A percentile compares a stretch with the other conserved stretches of the same genome.
Evolutionary conservation across 2,888 invertebrate genomes (phyloP).

Genomic region (Parthenolecanium corni): DNA sequence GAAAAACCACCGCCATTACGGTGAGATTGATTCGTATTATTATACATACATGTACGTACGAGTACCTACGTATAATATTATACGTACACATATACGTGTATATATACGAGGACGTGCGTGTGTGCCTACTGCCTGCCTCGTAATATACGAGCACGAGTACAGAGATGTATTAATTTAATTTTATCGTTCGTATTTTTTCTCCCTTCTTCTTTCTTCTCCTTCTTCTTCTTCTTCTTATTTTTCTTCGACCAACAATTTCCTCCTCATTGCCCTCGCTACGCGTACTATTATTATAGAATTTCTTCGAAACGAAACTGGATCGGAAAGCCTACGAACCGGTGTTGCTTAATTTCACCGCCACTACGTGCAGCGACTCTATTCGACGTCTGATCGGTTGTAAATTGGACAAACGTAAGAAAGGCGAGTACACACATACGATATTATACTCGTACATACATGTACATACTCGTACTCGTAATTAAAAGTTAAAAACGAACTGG

Average conservation of each 20-base stretch:
- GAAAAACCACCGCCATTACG: slow-evolving; percentile 81
- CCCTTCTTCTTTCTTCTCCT: neutral
- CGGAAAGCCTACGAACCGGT: slow-evolving; percentile 67
- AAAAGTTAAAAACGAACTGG: too few species aligned
- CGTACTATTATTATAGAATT: slow-evolving; percentile 46
- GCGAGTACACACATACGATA: too few species aligned
- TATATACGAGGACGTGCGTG: too few species aligned
- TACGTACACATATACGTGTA: too few species aligned
- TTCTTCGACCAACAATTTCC: neutral
- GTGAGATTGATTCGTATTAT: slow-evolving; percentile 40
- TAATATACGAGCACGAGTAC: too few species aligned
- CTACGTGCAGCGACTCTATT: slow-evolving; percentile 84
- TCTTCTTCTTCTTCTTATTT: neutral
- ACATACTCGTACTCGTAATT: too few species aligned
- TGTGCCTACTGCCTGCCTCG: too few species aligned
- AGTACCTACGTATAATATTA: too few species aligned
- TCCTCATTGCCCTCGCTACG: too few species aligned
- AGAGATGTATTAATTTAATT: neutral
- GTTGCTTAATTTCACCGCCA: slow-evolving; percentile 84
- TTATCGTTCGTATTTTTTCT: neutral
- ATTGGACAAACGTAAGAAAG: slow-evolving; percentile 81
- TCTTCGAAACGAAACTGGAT: slow-evolving; percentile 67
- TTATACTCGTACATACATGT: too few species aligned
- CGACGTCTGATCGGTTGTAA: slow-evolving; percentile 92
- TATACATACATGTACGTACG: too few species aligned